phyloP scores from a whole-genome alignment of 2,113 vertebrate genomes.

The Eublepharis macularius region DNA sequence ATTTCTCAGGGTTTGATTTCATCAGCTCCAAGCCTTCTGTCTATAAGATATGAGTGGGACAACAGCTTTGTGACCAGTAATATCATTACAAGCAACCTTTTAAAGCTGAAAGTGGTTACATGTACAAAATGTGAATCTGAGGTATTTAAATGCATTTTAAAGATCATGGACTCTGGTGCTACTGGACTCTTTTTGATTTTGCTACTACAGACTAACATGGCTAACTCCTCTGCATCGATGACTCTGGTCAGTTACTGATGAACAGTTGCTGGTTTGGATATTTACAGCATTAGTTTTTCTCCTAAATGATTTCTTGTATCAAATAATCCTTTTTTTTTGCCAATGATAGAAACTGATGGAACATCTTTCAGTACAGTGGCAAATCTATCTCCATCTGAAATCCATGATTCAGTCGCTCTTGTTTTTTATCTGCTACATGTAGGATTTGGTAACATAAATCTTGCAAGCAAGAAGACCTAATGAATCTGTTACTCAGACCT shows the following conservation, averaged over 20 bases:
- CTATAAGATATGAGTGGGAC: background rate
- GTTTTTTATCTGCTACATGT: conserved; percentile 24
- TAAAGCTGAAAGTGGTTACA: conserved; percentile 9
- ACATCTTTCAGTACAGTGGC: conserved; percentile 49
- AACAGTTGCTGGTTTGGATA: conserved; percentile 29
- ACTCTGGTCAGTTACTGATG: conserved; percentile 23
- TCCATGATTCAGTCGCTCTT: background rate
- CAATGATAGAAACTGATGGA: conserved; percentile 51
- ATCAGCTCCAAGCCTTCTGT: accelerated
- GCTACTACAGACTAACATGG: too few relatives aligned
- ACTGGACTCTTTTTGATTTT: too few relatives aligned
- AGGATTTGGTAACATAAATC: conserved; percentile 34
- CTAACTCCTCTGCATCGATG: too few relatives aligned
- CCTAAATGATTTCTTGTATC: background rate
- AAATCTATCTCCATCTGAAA: conserved; percentile 49
- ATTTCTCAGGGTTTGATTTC: background rate
- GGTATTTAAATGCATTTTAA: conserved; percentile 32
- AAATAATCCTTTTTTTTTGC: background rate
- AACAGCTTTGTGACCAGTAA: too few relatives aligned
- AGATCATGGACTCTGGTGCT: background rate
- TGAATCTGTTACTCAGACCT: conserved; percentile 37
- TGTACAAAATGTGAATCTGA: too few relatives aligned
- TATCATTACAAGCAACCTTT: too few relatives aligned
- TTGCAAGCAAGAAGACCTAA: conserved; percentile 38
- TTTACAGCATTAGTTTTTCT: conserved; percentile 26